phyloP scores from a whole-genome alignment of 2,888 invertebrate genomes.

The Drosophila rellima region DNA sequence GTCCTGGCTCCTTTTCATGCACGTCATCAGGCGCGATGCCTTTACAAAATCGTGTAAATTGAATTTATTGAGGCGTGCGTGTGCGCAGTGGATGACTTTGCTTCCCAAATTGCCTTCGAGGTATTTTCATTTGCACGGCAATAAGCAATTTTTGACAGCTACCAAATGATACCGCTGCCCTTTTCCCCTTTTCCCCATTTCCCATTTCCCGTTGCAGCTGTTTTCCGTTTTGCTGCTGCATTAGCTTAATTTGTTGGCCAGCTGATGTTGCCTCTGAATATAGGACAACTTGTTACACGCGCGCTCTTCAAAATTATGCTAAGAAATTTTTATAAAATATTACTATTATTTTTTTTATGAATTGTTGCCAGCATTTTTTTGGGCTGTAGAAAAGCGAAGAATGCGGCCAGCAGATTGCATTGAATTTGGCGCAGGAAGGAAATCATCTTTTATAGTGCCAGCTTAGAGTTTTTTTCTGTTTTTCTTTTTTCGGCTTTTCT shows the following conservation, averaged over 20 bases:
- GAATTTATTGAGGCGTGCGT: slow-evolving; percentile 81
- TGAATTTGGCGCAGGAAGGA: slow-evolving; percentile 64
- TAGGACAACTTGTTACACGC: slow-evolving; percentile 73
- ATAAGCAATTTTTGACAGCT: slow-evolving; percentile 54
- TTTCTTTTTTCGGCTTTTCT: slow-evolving; percentile 22
- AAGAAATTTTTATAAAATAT: slow-evolving; percentile 61
- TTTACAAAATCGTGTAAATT: slow-evolving; percentile 81
- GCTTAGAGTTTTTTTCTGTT: slow-evolving; percentile 63
- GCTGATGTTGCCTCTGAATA: slow-evolving; percentile 50
- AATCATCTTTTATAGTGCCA: slow-evolving; percentile 77
- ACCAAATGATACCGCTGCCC: slow-evolving; percentile 9
- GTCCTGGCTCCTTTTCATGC: not conserved
- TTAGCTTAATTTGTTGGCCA: slow-evolving; percentile 74
- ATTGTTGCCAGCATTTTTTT: slow-evolving; percentile 41
- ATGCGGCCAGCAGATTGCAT: slow-evolving; percentile 70
- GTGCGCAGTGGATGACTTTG: slow-evolving; percentile 79
- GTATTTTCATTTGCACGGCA: slow-evolving; percentile 58
- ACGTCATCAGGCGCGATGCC: slow-evolving; percentile 52
- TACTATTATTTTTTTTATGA: too few species aligned
- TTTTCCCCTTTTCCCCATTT: not conserved
- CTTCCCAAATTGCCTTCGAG: slow-evolving; percentile 78
- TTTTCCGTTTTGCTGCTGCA: slow-evolving; percentile 49
- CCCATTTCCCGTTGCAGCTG: slow-evolving; percentile 59
- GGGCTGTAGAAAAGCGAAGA: slow-evolving; percentile 15
- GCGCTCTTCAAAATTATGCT: slow-evolving; percentile 61